Conservation (phyloP, 2,888 invertebrate genomes). For the Hirtodrosophila cameraria region DNA sequence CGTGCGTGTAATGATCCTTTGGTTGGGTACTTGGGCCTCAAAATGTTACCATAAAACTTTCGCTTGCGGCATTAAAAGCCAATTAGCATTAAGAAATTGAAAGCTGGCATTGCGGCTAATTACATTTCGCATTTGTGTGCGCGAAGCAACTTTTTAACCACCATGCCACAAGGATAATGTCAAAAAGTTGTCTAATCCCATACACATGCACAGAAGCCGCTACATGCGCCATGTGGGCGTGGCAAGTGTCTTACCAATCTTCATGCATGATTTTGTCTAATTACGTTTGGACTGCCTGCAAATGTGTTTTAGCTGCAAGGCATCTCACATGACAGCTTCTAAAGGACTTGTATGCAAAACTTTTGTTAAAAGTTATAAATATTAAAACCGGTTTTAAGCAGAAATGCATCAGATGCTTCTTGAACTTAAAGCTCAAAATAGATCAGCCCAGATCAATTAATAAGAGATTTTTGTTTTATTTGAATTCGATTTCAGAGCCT, state of each 20-base stretch:
- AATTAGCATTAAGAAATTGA: slow-evolving; percentile 67
- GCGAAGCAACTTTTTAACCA: slow-evolving; percentile 34
- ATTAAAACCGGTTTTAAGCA: no score
- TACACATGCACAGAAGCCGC: neutral
- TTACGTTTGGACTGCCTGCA: slow-evolving; percentile 38
- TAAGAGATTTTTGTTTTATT: no score
- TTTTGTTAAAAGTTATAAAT: no score
- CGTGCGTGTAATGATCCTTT: slow-evolving; percentile 64
- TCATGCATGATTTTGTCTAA: slow-evolving; percentile 31
- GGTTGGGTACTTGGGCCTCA: slow-evolving; percentile 26
- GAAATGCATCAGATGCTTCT: no score
- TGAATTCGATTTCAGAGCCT: no score
- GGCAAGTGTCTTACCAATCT: neutral
- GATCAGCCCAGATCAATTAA: no score
- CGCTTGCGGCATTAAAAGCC: slow-evolving; percentile 61
- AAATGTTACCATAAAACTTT: slow-evolving; percentile 49
- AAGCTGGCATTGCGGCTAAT: slow-evolving; percentile 55
- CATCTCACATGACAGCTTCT: neutral
- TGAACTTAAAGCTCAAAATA: no score
- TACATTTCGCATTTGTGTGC: slow-evolving; percentile 51
- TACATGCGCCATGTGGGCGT: neutral
- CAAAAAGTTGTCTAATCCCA: slow-evolving; percentile 57
- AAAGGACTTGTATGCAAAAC: no score
- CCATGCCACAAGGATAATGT: slow-evolving; percentile 42
- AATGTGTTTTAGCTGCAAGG: slow-evolving; percentile 7